phyloP scores from a whole-genome alignment of 2,888 invertebrate genomes.

The Celastrina argiolus region DNA sequence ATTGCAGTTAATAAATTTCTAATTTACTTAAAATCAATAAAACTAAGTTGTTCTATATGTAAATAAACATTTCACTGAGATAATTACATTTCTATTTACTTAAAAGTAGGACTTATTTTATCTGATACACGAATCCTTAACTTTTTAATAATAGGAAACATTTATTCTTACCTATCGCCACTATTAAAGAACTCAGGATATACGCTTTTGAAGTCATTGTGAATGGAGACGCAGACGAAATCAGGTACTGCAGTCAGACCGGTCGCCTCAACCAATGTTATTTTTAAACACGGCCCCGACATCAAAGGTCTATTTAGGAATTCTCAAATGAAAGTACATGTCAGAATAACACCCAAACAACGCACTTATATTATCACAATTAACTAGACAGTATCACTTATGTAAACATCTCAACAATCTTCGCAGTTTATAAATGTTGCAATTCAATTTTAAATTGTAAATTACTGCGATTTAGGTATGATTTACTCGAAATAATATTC shows the following conservation, averaged over 20 bases:
- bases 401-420: slow-evolving; percentile 29
- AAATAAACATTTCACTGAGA: neutral
- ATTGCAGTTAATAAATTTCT: too few relatives aligned
- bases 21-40: too few relatives aligned
- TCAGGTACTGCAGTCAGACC: slow-evolving; percentile 49
- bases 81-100: neutral
- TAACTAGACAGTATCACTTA: slow-evolving; percentile 39
- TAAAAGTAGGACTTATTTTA: neutral
- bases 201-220: slow-evolving; percentile 47
- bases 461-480: neutral
- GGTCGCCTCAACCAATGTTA: slow-evolving; percentile 66
- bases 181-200: slow-evolving; percentile 43
- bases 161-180: slow-evolving; percentile 50
- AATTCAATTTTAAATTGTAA: neutral
- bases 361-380: slow-evolving; percentile 51
- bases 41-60: too few relatives aligned
- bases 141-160: slow-evolving; percentile 8
- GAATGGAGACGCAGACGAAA: slow-evolving; percentile 50
- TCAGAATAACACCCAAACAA: slow-evolving; percentile 54
- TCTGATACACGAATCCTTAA: neutral
- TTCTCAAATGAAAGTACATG: slow-evolving; percentile 63
- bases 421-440: slow-evolving; percentile 17
- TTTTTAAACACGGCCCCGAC: slow-evolving; percentile 73
- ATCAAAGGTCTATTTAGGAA: slow-evolving; percentile 72
- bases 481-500: neutral